Percentiles rank a stretch among this genome's conserved stretches.
phyloP scores from a whole-genome alignment of 2,797 vertebrate genomes.

The Echeneis naucrates region DNA sequence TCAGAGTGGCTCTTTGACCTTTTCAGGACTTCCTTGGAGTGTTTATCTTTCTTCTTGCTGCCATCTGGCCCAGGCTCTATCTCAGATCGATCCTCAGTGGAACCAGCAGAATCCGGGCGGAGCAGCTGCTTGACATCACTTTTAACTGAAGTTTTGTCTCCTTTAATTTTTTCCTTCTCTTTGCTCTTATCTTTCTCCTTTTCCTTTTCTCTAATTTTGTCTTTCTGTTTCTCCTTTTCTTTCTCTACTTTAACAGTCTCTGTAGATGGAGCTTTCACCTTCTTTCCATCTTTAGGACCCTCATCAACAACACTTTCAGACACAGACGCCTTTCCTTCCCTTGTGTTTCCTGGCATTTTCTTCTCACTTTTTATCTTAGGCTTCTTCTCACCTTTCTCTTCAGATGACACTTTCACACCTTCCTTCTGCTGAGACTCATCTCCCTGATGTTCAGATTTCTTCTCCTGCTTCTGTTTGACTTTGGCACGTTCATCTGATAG shows the following conservation, averaged over 20 bases:
- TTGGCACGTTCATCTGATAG: constrained; percentile 89
- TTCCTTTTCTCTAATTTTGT: constrained; percentile 76
- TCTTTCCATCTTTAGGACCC: constrained; percentile 85
- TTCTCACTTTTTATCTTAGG: constrained; percentile 89
- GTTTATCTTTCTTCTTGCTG: constrained; percentile 85
- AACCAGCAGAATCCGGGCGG: constrained; percentile 84
- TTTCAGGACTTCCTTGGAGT: constrained; percentile 86
- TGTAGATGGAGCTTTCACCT: constrained; percentile 77
- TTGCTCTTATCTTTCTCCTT: constrained; percentile 74
- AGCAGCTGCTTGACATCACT: constrained; percentile 87
- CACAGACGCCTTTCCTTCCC: constrained; percentile 82
- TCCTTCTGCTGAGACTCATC: constrained; percentile 86
- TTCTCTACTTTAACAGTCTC: constrained; percentile 87
- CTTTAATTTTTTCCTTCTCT: constrained; percentile 82
- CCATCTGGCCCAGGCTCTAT: constrained; percentile 83
- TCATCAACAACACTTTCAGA: constrained; percentile 83
- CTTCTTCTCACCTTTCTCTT: constrained; percentile 92
- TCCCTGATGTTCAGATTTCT: constrained; percentile 77
- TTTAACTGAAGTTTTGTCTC: constrained; percentile 77
- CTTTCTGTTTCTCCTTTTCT: constrained; percentile 67
- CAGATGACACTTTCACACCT: constrained; percentile 76
- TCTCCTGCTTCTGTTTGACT: constrained; percentile 87
- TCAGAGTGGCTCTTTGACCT: constrained; percentile 88
- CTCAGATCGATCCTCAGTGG: constrained; percentile 90
- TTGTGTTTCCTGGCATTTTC: constrained; percentile 81